A percentile compares a stretch with the other conserved stretches of the same genome.
Conservation (phyloP, 2,888 invertebrate genomes). For the Muschampia plurimacula region DNA sequence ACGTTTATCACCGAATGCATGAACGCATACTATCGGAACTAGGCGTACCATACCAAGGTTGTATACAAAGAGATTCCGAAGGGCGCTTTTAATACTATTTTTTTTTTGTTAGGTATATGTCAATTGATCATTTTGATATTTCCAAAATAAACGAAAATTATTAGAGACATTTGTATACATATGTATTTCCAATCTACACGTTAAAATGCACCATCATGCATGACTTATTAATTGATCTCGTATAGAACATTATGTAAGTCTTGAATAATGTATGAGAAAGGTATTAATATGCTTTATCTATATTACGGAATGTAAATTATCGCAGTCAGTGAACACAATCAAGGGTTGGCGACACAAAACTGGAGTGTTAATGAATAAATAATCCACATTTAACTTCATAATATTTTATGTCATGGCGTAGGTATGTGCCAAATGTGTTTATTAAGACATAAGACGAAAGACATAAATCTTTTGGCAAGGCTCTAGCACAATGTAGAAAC, state of each 20-base stretch:
- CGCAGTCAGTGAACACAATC: not conserved
- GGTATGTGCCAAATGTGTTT: too few relatives aligned
- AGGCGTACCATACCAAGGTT: too few relatives aligned
- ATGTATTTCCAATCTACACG: not conserved
- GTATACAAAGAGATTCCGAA: too few relatives aligned
- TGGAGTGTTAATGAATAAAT: not conserved
- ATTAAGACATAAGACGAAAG: too few relatives aligned
- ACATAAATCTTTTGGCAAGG: too few relatives aligned
- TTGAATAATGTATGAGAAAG: conserved; percentile 30
- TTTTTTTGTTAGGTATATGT: too few relatives aligned
- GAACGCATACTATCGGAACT: too few relatives aligned
- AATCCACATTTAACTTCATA: too few relatives aligned
- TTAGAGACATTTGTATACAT: not conserved
- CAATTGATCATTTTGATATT: not conserved
- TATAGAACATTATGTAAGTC: not conserved
- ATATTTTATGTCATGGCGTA: too few relatives aligned
- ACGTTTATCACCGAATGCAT: too few relatives aligned
- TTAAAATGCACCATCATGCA: not conserved
- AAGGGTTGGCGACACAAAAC: not conserved
- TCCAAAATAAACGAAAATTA: conserved; percentile 1
- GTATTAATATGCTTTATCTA: conserved; percentile 19
- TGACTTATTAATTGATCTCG: not conserved
- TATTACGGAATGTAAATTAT: conserved; percentile 16
- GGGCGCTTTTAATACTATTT: too few relatives aligned
- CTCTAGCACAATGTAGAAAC: too few relatives aligned